These are phyloP conservation scores for Rhingia campestris DNA, from an alignment of 2,888 invertebrate species.

Conservation along the genomic window DNA sequence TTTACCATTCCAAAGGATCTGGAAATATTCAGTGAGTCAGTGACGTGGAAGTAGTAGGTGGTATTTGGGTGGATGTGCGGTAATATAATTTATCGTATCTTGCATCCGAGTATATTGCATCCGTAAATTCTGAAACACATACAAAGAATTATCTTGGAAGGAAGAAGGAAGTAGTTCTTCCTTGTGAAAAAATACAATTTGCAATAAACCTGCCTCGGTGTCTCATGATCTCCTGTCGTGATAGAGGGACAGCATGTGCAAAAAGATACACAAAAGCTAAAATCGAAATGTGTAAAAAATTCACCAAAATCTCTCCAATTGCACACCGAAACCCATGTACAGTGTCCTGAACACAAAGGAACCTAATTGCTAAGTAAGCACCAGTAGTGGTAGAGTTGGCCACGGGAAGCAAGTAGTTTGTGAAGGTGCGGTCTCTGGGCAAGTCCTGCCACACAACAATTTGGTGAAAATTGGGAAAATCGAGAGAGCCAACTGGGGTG, in stretches of 20 bases:
- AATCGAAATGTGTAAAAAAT: not conserved
- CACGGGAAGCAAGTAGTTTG: conserved; percentile 2
- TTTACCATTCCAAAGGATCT: conserved; percentile 14
- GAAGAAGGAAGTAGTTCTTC: no score
- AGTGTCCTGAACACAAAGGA: not conserved
- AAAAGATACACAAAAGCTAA: not conserved
- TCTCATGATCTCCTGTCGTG: conserved; percentile 20
- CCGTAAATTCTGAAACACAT: conserved; percentile 45
- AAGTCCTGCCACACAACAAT: conserved; percentile 8
- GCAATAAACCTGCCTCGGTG: conserved; percentile 44
- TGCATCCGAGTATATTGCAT: conserved; percentile 54
- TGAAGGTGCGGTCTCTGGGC: not conserved
- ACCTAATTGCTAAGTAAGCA: conserved; percentile 46
- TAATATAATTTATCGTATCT: conserved; percentile 48
- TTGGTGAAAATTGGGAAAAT: conserved; percentile 2
- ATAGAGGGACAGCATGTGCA: not conserved
- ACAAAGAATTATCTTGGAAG: conserved; percentile 27
- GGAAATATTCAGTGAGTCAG: not conserved
- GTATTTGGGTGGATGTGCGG: conserved; percentile 34
- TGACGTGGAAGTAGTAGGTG: conserved; percentile 11
- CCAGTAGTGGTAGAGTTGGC: conserved; percentile 6
- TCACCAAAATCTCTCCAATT: conserved; percentile 11
- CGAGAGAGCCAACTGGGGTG: conserved; percentile 15
- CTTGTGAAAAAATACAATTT: conserved; percentile 38
- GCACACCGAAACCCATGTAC: not conserved